Conservation (phyloP, 2,797 vertebrate genomes). For the Cygnus olor region DNA sequence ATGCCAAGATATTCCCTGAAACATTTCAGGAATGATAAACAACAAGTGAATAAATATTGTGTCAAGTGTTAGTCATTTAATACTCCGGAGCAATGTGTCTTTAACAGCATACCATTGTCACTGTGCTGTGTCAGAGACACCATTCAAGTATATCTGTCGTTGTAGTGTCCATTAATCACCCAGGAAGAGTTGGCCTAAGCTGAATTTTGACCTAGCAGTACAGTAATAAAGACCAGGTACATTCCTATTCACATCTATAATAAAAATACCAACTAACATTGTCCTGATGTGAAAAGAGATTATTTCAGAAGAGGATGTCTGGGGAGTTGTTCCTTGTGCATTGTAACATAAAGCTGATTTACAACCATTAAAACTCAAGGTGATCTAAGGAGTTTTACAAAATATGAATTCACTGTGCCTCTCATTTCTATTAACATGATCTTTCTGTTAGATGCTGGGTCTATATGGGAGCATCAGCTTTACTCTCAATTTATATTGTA, state of each 20-base stretch:
- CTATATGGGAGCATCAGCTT: neutral
- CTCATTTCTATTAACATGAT: neutral
- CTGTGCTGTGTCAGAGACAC: neutral
- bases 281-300: neutral
- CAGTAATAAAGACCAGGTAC: neutral
- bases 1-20: neutral
- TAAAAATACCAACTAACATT: neutral
- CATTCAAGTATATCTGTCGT: neutral
- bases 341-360: neutral
- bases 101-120: neutral
- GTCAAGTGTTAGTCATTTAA: constrained; percentile 16
- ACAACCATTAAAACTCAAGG: neutral
- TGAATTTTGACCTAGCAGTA: neutral
- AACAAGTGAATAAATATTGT: constrained; percentile 55
- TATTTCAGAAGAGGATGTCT: neutral
- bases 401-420: neutral
- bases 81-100: neutral
- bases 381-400: neutral
- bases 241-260: neutral
- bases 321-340: neutral
- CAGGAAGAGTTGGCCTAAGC: neutral
- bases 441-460: neutral
- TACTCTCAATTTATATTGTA: neutral
- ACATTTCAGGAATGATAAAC: neutral
- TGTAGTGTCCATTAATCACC: neutral